These are phyloP conservation scores for Batillaria attramentaria DNA, from an alignment of 1,140 invertebrate species.

Conservation along the genomic window DNA sequence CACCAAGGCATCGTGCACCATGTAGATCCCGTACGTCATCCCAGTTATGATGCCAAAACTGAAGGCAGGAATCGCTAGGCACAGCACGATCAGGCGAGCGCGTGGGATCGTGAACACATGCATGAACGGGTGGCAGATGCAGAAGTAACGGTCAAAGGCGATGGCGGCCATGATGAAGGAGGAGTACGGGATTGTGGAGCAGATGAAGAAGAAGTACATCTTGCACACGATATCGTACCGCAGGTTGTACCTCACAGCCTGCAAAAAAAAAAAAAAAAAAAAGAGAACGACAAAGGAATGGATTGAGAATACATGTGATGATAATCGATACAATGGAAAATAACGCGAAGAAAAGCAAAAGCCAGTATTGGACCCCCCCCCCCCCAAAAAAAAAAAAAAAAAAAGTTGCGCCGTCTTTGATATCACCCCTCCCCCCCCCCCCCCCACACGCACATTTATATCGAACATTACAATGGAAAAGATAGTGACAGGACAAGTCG, in stretches of 20 bases:
- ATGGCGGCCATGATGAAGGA: constrained; percentile 64
- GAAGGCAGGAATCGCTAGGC: constrained; percentile 47
- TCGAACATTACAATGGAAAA: too few relatives aligned
- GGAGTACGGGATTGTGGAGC: constrained; percentile 59
- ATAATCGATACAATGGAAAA: too few relatives aligned
- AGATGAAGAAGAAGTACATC: constrained; percentile 58
- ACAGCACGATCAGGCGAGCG: constrained; percentile 52
- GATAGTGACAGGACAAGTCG: too few relatives aligned
- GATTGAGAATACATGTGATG: too few relatives aligned
- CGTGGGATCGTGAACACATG: constrained; percentile 51
- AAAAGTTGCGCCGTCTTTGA: too few relatives aligned
- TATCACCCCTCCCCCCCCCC: too few relatives aligned
- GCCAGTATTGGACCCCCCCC: too few relatives aligned
- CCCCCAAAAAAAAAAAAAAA: too few relatives aligned
- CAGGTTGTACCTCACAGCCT: constrained; percentile 34
- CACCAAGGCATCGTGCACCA: not conserved
- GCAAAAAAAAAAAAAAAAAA: too few relatives aligned
- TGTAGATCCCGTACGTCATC: constrained; percentile 48
- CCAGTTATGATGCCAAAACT: constrained; percentile 57
- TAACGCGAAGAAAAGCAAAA: too few relatives aligned
- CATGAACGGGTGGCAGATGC: constrained; percentile 62
- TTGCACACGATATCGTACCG: constrained; percentile 57
- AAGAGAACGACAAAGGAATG: too few relatives aligned
- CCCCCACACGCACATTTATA: too few relatives aligned
- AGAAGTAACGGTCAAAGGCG: constrained; percentile 64